Conservation (phyloP, 53 echinoderm and acorn worm genomes). For the Pentamera pediparva region DNA sequence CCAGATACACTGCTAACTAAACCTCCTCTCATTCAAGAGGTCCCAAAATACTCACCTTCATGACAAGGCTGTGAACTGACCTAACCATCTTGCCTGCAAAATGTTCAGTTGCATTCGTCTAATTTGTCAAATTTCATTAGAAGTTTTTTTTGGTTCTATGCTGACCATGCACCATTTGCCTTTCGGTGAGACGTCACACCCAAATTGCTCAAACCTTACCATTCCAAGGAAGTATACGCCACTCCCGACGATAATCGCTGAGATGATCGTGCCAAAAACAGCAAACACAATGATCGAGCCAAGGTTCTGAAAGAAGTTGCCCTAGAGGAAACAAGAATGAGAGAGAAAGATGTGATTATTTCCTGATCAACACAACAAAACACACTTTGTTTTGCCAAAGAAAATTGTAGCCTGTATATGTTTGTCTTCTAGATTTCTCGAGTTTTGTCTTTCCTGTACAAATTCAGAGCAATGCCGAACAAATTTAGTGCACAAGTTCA, state of each 20-base stretch:
- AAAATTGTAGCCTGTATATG: background rate
- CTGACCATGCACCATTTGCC: too few relatives aligned
- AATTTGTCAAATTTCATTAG: too few relatives aligned
- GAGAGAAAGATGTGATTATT: background rate
- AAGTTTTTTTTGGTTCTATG: too few relatives aligned
- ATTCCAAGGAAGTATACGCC: slow-evolving; percentile 78
- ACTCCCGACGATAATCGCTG: slow-evolving; percentile 81
- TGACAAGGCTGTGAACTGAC: too few relatives aligned
- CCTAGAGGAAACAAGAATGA: slow-evolving; percentile 33
- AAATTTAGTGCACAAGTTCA: too few relatives aligned
- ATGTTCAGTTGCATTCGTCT: too few relatives aligned
- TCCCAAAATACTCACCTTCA: too few relatives aligned
- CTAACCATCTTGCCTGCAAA: too few relatives aligned
- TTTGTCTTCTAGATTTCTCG: background rate
- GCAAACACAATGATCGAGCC: slow-evolving; percentile 97
- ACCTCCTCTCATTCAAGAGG: too few relatives aligned
- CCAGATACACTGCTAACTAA: too few relatives aligned
- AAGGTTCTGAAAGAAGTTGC: slow-evolving; percentile 97
- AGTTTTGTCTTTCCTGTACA: background rate
- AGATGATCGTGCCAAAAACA: slow-evolving; percentile 83
- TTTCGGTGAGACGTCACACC: too few relatives aligned
- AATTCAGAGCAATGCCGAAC: too few relatives aligned
- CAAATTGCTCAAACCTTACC: slow-evolving; percentile 53
- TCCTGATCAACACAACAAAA: background rate
- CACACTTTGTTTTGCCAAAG: background rate